Evolutionary conservation across 2,113 vertebrate species (phyloP).

Genomic region (Turnix velox): DNA sequence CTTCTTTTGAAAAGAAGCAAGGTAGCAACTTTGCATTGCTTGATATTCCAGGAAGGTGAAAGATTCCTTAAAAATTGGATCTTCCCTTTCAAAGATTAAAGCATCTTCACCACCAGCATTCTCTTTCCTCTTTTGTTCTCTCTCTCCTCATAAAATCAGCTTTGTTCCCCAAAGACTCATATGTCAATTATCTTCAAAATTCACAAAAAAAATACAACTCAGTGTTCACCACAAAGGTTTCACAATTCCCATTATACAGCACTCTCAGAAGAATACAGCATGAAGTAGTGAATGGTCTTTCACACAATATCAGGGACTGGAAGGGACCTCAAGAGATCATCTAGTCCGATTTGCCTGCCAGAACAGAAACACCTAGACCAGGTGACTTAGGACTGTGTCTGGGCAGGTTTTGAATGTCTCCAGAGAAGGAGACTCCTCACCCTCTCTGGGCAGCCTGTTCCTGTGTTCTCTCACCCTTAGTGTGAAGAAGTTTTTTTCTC

Average conservation of each 20-base stretch:
- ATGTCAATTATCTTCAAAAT: not conserved
- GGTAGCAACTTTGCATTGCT: not conserved
- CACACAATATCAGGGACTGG: no score
- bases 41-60: not conserved
- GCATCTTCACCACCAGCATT: not conserved
- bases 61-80: not conserved
- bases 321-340: no score
- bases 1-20: not conserved
- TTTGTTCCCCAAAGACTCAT: not conserved
- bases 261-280: not conserved
- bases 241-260: not conserved
- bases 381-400: no score
- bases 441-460: no score
- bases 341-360: no score
- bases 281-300: not conserved
- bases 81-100: not conserved
- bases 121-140: not conserved
- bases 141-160: not conserved
- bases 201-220: not conserved
- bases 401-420: no score
- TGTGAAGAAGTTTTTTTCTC: no score
- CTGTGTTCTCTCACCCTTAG: no score
- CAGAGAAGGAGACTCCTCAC: no score
- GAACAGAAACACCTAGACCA: no score
- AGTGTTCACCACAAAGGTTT: not conserved